These are phyloP conservation scores for Tetramorium parvispinum DNA, from an alignment of 1,140 invertebrate species.

Conservation along the genomic window DNA sequence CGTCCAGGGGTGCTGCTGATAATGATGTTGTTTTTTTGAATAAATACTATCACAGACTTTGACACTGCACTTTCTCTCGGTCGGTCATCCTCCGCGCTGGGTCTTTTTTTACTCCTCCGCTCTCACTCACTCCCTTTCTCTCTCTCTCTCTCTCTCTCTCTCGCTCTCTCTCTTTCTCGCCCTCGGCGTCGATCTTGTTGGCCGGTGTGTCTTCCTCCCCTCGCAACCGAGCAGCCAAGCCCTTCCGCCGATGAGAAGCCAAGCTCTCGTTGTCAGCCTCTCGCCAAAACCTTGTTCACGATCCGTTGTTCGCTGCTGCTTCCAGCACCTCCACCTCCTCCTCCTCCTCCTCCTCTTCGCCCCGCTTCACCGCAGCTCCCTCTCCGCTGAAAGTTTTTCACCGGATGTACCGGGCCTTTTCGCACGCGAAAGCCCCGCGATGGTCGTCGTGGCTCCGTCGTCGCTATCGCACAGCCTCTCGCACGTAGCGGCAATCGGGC, in stretches of 20 bases:
- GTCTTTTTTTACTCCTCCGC: constrained; percentile 18
- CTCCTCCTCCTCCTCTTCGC: not conserved
- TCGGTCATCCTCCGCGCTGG: constrained; percentile 44
- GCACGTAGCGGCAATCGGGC: constrained; percentile 80
- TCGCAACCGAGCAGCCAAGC: constrained; percentile 46
- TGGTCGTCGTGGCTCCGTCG: constrained; percentile 71
- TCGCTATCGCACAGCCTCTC: constrained; percentile 81
- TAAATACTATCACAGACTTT: constrained; percentile 85
- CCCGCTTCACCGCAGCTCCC: constrained; percentile 30
- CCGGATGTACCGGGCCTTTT: constrained; percentile 68
- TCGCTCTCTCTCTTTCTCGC: constrained; percentile 28
- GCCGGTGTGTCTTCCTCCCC: constrained; percentile 4
- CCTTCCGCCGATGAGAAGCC: constrained; percentile 50
- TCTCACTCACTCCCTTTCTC: not conserved
- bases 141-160: constrained; percentile 23
- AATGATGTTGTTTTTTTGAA: constrained; percentile 73
- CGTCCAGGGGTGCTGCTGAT: constrained; percentile 43
- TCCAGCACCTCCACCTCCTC: not conserved
- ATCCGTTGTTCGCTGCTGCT: not conserved
- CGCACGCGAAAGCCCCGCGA: constrained; percentile 70
- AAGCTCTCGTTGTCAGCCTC: constrained; percentile 51
- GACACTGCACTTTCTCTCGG: constrained; percentile 73
- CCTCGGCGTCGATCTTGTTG: constrained; percentile 11
- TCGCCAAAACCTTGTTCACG: constrained; percentile 34
- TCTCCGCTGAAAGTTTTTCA: constrained; percentile 69